Evolutionary conservation across 2,797 vertebrate species (phyloP).

Genomic region (Sylvia borin): DNA sequence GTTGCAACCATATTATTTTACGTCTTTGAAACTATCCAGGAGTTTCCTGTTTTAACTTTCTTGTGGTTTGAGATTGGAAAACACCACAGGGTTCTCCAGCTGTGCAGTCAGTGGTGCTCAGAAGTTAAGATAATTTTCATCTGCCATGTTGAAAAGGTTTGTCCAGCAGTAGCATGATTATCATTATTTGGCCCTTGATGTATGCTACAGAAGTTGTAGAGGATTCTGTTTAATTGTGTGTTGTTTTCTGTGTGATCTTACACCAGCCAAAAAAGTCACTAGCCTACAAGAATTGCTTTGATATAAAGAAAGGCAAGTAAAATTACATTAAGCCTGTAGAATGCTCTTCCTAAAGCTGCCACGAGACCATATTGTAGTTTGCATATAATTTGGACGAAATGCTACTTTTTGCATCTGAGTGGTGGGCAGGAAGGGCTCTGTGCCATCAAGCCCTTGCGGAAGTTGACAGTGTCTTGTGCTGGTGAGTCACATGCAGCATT

Average conservation of each 20-base stretch:
- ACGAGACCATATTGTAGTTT: neutral
- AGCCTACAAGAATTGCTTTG: neutral
- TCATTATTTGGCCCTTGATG: neutral
- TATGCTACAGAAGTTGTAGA: neutral
- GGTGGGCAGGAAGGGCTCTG: neutral
- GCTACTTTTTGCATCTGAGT: neutral
- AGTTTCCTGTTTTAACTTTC: conserved; percentile 32
- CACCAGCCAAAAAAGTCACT: neutral
- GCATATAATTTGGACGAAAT: neutral
- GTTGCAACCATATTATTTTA: conserved; percentile 15
- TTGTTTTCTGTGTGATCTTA: neutral
- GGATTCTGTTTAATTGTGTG: neutral
- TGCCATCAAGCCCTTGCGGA: neutral
- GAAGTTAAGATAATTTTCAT: neutral
- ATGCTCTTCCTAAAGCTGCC: neutral
- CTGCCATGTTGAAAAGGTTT: neutral
- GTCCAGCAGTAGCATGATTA: neutral
- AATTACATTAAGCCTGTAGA: neutral
- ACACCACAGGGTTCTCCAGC: neutral
- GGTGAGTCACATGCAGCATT: neutral
- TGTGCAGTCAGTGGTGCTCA: neutral
- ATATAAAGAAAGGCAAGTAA: neutral
- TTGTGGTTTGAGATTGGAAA: conserved; percentile 4
- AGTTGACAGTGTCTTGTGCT: neutral
- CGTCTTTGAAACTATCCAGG: conserved; percentile 30